A percentile compares a stretch with the other conserved stretches of the same genome.
Evolutionary conservation across 2,888 invertebrate species (phyloP).

Genomic region (Drosophila algonquin): DNA sequence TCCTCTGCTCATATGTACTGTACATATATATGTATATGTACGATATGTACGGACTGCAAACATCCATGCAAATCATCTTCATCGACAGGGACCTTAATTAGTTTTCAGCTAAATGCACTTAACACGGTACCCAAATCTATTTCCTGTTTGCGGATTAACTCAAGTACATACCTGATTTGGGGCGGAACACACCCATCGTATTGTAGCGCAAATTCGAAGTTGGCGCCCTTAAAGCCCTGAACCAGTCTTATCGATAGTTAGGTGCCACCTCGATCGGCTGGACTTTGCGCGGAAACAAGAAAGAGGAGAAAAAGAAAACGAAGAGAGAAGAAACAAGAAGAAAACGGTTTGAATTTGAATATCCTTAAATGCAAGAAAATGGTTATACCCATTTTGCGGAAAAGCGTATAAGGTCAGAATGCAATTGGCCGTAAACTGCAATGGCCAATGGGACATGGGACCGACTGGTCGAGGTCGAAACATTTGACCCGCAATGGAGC

Average conservation of each 20-base stretch:
- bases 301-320: no score
- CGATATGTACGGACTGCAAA: not conserved
- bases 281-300: no score
- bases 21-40: not conserved
- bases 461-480: constrained; percentile 32
- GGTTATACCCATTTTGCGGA: constrained; percentile 5
- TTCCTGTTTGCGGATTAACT: constrained; percentile 56
- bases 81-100: constrained; percentile 54
- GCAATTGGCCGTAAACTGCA: constrained; percentile 41
- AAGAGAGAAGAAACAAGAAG: no score
- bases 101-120: constrained; percentile 59
- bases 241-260: no score
- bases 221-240: no score
- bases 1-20: not conserved
- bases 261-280: no score
- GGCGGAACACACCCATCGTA: no score
- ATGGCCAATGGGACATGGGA: constrained; percentile 33
- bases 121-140: constrained; percentile 57
- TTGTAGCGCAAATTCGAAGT: no score
- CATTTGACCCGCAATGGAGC: constrained; percentile 57
- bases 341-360: no score
- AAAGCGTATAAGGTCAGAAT: constrained; percentile 25
- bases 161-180: constrained; percentile 1
- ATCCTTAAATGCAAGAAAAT: not conserved
- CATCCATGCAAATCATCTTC: constrained; percentile 15